Percentiles rank a stretch among this genome's conserved stretches.
These are phyloP conservation scores for Ictidomys tridecemlineatus DNA, from an alignment of 2,113 vertebrate species.

Conservation along the genomic window DNA sequence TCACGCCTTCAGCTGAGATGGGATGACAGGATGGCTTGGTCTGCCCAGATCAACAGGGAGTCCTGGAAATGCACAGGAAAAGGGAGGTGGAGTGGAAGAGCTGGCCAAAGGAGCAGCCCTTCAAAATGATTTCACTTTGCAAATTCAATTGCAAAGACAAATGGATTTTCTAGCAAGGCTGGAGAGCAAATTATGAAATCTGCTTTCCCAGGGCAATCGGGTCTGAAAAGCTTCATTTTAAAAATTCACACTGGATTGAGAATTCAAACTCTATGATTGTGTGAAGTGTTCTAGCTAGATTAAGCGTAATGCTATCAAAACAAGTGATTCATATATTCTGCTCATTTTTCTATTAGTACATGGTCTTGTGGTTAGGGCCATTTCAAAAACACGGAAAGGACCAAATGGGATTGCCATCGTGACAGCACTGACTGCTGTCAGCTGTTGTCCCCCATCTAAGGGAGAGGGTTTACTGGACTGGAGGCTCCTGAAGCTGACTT, in stretches of 20 bases:
- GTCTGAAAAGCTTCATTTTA: slow-evolving; percentile 69
- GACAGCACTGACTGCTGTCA: neutral
- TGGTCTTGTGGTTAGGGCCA: slow-evolving; percentile 31
- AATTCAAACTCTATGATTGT: slow-evolving; percentile 42
- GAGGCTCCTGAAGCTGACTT: neutral
- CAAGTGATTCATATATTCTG: slow-evolving; percentile 68
- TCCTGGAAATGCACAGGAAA: slow-evolving; percentile 21
- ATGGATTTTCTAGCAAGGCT: slow-evolving; percentile 74
- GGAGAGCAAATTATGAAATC: slow-evolving; percentile 61
- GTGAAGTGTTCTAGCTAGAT: slow-evolving; percentile 61
- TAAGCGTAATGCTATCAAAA: slow-evolving; percentile 69
- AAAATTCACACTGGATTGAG: slow-evolving; percentile 69
- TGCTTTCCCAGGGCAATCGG: slow-evolving; percentile 49
- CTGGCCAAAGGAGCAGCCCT: slow-evolving; percentile 7
- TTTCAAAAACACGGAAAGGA: slow-evolving; percentile 57
- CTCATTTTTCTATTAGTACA: slow-evolving; percentile 62
- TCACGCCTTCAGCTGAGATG: neutral
- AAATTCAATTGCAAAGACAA: slow-evolving; percentile 71
- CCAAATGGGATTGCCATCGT: slow-evolving; percentile 9
- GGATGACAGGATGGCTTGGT: neutral
- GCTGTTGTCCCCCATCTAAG: neutral
- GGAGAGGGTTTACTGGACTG: neutral
- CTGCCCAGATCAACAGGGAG: slow-evolving; percentile 42
- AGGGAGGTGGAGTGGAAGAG: neutral
- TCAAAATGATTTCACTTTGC: slow-evolving; percentile 55